Conservation (phyloP, 2,113 vertebrate genomes). For the Zosterops japonicus region DNA sequence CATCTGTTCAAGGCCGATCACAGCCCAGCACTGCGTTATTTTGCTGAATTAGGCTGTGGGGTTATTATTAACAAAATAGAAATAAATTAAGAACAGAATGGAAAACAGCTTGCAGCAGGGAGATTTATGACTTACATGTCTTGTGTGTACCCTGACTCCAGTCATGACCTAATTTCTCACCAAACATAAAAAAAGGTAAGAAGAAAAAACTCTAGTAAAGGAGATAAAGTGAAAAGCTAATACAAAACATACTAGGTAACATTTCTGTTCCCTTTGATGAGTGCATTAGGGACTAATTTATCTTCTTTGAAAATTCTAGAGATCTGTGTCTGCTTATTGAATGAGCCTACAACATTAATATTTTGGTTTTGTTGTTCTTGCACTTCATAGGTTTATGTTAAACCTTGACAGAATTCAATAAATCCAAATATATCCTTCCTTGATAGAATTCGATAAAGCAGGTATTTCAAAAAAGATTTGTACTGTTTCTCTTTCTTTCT, state of each 20-base stretch:
- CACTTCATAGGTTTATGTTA: neutral
- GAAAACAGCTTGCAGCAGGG: neutral
- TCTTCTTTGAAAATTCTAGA: neutral
- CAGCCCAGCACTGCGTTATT: neutral
- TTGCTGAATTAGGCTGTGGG: neutral
- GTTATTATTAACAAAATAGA: neutral
- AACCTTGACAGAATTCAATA: neutral
- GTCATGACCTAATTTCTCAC: constrained; percentile 5
- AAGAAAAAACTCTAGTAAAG: neutral
- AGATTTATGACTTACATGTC: neutral
- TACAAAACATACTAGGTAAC: constrained; percentile 9
- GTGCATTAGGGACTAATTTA: neutral
- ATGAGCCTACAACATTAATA: neutral
- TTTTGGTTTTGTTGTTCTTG: constrained; percentile 24
- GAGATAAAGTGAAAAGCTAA: constrained; percentile 9
- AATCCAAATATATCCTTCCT: neutral
- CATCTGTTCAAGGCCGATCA: neutral
- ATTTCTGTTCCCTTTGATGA: constrained; percentile 23
- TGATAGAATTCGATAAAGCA: neutral
- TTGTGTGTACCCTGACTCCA: neutral
- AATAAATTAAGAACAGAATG: constrained; percentile 25
- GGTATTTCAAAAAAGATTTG: neutral
- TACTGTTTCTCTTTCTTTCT: neutral
- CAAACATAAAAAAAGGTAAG: neutral
- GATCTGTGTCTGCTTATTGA: constrained; percentile 7